phyloP scores from a whole-genome alignment of 2,113 vertebrate species.

The Paradisaea rubra region DNA sequence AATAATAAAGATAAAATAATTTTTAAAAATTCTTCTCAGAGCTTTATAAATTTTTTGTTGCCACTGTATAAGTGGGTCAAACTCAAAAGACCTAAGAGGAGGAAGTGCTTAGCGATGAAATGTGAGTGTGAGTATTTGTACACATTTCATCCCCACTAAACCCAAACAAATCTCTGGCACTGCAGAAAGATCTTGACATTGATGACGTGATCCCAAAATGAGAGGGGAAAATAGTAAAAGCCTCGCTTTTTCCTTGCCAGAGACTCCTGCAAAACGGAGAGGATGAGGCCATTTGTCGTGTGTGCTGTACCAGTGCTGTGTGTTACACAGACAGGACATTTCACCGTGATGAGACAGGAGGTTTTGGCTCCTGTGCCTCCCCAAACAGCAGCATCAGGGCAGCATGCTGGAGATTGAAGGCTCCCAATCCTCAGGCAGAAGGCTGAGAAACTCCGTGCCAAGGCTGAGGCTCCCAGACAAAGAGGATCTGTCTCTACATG shows the following conservation, averaged over 20 bases:
- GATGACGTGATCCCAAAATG: fast-evolving
- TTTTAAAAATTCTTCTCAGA: background rate
- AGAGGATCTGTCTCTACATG: background rate
- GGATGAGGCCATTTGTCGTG: background rate
- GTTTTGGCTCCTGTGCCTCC: background rate
- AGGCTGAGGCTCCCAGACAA: background rate
- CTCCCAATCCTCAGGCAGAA: background rate
- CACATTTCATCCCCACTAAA: background rate
- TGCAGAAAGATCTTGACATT: background rate
- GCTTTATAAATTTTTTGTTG: background rate
- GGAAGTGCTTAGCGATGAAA: background rate
- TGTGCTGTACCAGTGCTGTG: background rate
- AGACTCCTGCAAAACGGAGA: background rate
- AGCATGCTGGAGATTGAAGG: background rate
- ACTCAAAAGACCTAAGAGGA: background rate
- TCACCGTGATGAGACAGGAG: background rate
- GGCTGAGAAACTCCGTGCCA: background rate
- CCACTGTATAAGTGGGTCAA: background rate
- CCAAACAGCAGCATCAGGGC: background rate
- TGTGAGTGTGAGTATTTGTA: background rate
- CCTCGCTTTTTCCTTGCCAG: background rate
- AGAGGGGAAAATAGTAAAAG: background rate
- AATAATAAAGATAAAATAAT: background rate
- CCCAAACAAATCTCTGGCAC: background rate
- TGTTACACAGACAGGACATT: background rate